Conservation (phyloP, 2,888 invertebrate species). For the Apamea monoglypha region DNA sequence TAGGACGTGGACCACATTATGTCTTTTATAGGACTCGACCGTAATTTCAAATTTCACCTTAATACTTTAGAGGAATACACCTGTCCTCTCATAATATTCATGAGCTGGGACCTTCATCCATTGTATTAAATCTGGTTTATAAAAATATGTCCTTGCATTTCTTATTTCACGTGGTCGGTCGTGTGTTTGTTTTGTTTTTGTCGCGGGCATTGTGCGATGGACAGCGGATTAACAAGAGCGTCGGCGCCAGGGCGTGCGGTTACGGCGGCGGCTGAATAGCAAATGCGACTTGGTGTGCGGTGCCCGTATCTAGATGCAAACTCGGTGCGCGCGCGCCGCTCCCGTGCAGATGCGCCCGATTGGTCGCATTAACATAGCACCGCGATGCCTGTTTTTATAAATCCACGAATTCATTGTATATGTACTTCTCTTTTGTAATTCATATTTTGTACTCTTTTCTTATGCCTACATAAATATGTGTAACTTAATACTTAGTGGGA, state of each 20-base stretch:
- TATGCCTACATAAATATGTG: conserved; percentile 51
- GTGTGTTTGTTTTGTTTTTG: conserved; percentile 78
- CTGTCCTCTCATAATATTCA: conserved; percentile 62
- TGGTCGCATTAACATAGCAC: conserved; percentile 79
- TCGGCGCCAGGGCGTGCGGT: conserved; percentile 83
- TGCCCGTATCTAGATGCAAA: conserved; percentile 78
- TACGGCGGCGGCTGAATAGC: conserved; percentile 80
- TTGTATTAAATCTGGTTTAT: conserved; percentile 78
- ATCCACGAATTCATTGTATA: conserved; percentile 68
- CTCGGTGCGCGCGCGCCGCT: conserved; percentile 72
- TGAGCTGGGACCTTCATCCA: conserved; percentile 60
- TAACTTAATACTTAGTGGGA: conserved; percentile 69
- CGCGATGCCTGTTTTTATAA: conserved; percentile 71
- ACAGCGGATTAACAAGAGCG: conserved; percentile 86
- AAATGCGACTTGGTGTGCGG: conserved; percentile 82
- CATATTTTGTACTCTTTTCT: conserved; percentile 70
- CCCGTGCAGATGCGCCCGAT: conserved; percentile 78
- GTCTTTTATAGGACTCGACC: conserved; percentile 1
- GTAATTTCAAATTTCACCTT: conserved; percentile 29
- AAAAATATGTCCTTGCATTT: conserved; percentile 77
- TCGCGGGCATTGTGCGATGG: conserved; percentile 81
- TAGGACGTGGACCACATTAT: conserved; percentile 10
- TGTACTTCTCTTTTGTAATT: conserved; percentile 72
- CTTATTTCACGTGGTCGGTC: conserved; percentile 69
- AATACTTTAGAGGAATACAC: conserved; percentile 41